Base-by-base conservation (phyloP, 2,888 invertebrate species). In the Cheilosia grossa region DNA sequence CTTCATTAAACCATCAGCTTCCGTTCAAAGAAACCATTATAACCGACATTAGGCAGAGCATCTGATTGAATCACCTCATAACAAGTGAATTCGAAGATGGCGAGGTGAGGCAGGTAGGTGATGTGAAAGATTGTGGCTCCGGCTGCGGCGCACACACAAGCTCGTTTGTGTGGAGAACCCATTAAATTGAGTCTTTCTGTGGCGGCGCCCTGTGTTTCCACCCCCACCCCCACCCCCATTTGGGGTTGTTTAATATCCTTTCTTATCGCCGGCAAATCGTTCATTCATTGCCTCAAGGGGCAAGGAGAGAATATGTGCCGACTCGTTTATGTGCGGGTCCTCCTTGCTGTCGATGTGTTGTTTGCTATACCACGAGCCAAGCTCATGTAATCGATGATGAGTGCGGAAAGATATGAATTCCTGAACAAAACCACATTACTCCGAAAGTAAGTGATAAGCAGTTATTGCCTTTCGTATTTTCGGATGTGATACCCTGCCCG, bases 361-460 rank as follows among this genome's bases (percentile, higher is more conserved):
- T 79, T 44, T 51, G 51, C 51, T 72, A 51, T 33, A 24, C 24
- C 24, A 24, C 24, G 24, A 24, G 56, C 73, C 63, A 30, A 49
- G 49, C 70, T 72, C 83, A 58, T 81, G 75, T 70, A 85, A 85
- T 85, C 85, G 81, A 81, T 85, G 85, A 81, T 85, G 85, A 85
- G 85, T 85, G 85, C 81, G 85, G 85, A 81, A 81, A 85, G 85
- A 85, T 85, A 85, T 85, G 85, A 85, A 85, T 85, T 85, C 85
- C 81, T 70, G 70, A 85, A 87, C 87, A 87, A 87, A 87, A 88
- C 87, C 87, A 85, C 87, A 87, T 88, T 88, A 88, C 87, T 88
- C 87, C 86, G 81, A 88, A 87, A 85, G 87, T 87, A 88, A 87
- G 87, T 87, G 88, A 88, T 88, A 88, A 87, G 87, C 87, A 88